phyloP scores from a whole-genome alignment of 2,888 invertebrate genomes.

The Xestia rhomboidea region DNA sequence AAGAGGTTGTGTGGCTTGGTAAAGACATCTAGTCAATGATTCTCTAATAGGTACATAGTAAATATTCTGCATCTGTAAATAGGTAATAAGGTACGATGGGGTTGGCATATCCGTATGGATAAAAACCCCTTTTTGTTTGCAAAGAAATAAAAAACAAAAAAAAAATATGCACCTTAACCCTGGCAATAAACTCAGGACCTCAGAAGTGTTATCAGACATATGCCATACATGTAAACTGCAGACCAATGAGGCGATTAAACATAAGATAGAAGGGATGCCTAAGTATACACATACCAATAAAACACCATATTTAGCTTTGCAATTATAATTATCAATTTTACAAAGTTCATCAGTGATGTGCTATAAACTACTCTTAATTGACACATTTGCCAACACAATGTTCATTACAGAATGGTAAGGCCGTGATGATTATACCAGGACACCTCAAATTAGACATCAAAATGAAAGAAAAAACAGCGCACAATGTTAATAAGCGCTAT shows the following conservation, averaged over 20 bases:
- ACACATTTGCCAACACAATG: slow-evolving; percentile 69
- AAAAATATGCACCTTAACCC: background rate
- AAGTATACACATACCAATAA: slow-evolving; percentile 40
- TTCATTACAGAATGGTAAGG: slow-evolving; percentile 57
- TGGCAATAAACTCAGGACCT: slow-evolving; percentile 25
- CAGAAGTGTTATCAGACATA: slow-evolving; percentile 37
- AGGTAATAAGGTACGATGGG: no score
- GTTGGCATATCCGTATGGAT: no score
- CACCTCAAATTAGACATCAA: slow-evolving; percentile 73
- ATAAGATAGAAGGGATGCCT: slow-evolving; percentile 44
- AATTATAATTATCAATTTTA: slow-evolving; percentile 58
- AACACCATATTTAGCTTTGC: slow-evolving; percentile 47
- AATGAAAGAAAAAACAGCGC: slow-evolving; percentile 71
- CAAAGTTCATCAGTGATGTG: slow-evolving; percentile 51
- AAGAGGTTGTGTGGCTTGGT: no score
- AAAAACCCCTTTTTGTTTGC: no score
- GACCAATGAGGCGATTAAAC: slow-evolving; percentile 48
- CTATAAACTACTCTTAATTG: slow-evolving; percentile 65
- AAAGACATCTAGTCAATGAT: no score
- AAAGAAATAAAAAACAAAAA: no score
- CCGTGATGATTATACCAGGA: slow-evolving; percentile 67
- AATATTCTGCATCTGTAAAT: no score
- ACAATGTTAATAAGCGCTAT: slow-evolving; percentile 79
- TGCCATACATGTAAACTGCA: slow-evolving; percentile 50
- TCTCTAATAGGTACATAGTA: no score